phyloP scores from a whole-genome alignment of 1,140 invertebrate species.

The Argopecten irradians region DNA sequence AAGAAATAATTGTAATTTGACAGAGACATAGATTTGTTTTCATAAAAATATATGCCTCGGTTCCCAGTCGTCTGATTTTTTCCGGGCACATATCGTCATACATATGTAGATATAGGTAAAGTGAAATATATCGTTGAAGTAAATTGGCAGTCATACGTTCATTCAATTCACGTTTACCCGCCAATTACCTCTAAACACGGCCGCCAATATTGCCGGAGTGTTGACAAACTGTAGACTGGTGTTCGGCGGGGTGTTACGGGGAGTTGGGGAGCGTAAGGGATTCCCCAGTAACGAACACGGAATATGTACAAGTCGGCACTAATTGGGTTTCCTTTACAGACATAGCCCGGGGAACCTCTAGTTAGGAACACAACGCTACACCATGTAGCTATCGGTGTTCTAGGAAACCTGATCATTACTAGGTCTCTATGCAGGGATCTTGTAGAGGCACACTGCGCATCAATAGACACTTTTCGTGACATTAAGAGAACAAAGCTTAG shows the following conservation, averaged over 20 bases:
- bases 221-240: neutral
- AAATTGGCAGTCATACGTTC: neutral
- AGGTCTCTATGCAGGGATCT: neutral
- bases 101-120: no score
- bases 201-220: neutral
- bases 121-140: neutral
- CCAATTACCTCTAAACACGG: neutral
- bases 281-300: neutral
- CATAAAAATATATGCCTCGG: no score
- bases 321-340: neutral
- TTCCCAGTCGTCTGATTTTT: no score
- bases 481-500: neutral
- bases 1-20: no score
- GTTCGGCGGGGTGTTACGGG: neutral
- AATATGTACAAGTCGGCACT: neutral
- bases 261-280: conserved; percentile 19
- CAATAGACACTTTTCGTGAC: neutral
- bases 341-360: neutral
- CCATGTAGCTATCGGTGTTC: neutral
- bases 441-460: neutral
- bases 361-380: neutral
- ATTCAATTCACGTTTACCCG: neutral
- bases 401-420: neutral
- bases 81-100: no score
- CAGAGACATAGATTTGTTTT: no score